Evolutionary conservation across 2,888 invertebrate genomes (phyloP).

Genomic region (Drosophila mettleri): DNA sequence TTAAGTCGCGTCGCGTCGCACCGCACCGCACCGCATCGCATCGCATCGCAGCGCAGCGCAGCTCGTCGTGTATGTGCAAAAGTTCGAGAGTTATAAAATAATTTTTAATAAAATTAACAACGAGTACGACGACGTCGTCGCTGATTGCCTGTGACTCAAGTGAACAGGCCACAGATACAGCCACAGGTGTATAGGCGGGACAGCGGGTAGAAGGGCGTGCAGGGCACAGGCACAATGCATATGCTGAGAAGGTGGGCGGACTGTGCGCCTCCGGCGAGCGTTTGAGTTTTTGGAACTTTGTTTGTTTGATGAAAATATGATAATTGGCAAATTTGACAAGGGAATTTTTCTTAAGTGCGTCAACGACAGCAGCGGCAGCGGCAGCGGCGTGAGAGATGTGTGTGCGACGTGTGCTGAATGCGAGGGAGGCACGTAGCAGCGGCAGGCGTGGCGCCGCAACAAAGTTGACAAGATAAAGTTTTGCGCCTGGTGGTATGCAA

Average conservation of each 20-base stretch:
- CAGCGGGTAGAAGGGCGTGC: background rate
- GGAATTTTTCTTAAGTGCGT: constrained; percentile 82
- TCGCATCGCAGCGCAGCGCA: constrained; percentile 9
- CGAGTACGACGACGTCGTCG: constrained; percentile 47
- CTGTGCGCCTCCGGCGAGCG: constrained; percentile 49
- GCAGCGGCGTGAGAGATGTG: constrained; percentile 27
- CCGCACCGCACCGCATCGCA: constrained; percentile 22
- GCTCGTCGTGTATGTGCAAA: constrained; percentile 41
- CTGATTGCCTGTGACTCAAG: constrained; percentile 54
- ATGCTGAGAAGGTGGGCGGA: background rate
- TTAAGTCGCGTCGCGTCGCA: constrained; percentile 24
- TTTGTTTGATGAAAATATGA: constrained; percentile 84
- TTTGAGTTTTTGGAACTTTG: constrained; percentile 76
- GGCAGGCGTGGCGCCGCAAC: constrained; percentile 36
- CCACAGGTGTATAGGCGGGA: constrained; percentile 44
- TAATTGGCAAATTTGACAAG: constrained; percentile 85
- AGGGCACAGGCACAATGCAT: constrained; percentile 15
- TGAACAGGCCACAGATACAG: constrained; percentile 20
- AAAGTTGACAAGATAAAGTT: constrained; percentile 81
- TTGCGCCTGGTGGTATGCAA: constrained; percentile 69
- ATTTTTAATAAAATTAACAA: constrained; percentile 84
- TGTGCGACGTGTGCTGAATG: constrained; percentile 9
- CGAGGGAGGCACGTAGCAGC: background rate
- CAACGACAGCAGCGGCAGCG: constrained; percentile 40
- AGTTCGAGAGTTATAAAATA: constrained; percentile 75